Conservation (phyloP, 2,888 invertebrate species). For the Perdita meconis region DNA sequence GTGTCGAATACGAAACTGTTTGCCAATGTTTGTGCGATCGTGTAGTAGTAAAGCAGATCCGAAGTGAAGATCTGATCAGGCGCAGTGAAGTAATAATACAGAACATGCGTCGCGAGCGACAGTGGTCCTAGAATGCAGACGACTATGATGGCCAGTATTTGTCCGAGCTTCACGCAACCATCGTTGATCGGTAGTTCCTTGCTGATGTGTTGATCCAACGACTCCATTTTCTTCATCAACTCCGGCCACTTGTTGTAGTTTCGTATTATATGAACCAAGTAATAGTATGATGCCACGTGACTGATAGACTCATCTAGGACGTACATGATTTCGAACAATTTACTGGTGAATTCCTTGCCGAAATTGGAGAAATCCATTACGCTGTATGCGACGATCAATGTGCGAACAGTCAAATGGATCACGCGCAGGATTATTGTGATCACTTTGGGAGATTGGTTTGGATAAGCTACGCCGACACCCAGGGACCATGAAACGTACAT, state of each 20-base stretch:
- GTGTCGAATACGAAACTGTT: slow-evolving; percentile 75
- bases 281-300: slow-evolving; percentile 76
- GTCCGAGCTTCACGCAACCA: slow-evolving; percentile 52
- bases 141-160: slow-evolving; percentile 63
- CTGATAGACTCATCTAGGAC: slow-evolving; percentile 74
- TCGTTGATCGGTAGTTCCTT: slow-evolving; percentile 59
- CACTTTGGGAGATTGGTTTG: slow-evolving; percentile 61
- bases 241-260: slow-evolving; percentile 75
- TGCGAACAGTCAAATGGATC: slow-evolving; percentile 71
- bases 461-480: slow-evolving; percentile 73
- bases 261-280: slow-evolving; percentile 70
- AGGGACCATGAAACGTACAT: slow-evolving; percentile 73
- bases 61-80: slow-evolving; percentile 75
- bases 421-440: slow-evolving; percentile 69
- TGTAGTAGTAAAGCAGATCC: slow-evolving; percentile 76
- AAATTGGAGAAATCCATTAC: slow-evolving; percentile 76
- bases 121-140: slow-evolving; percentile 69
- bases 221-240: slow-evolving; percentile 67
- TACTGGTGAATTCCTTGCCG: slow-evolving; percentile 71
- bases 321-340: slow-evolving; percentile 78
- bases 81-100: slow-evolving; percentile 73
- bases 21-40: slow-evolving; percentile 72
- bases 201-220: slow-evolving; percentile 68
- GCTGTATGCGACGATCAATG: slow-evolving; percentile 76
- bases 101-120: slow-evolving; percentile 66